phyloP scores from a whole-genome alignment of 2,113 vertebrate genomes.

The Paracanthobrama guichenoti region DNA sequence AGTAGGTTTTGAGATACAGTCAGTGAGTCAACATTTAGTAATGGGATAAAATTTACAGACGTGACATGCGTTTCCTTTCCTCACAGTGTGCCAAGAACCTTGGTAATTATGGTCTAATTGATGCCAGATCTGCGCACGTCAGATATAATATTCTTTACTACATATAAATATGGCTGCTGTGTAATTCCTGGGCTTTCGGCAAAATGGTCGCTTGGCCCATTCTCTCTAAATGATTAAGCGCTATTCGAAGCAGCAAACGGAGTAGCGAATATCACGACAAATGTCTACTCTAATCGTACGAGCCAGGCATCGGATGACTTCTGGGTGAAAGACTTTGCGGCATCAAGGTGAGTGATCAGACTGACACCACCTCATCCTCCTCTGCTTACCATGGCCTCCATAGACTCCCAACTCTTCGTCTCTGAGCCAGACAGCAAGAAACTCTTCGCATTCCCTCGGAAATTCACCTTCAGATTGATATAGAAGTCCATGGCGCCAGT shows the following conservation, averaged over 20 bases:
- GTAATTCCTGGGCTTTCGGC: neutral
- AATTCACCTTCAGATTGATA: slow-evolving; percentile 78
- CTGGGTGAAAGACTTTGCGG: neutral
- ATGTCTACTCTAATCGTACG: neutral
- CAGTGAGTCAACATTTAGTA: neutral
- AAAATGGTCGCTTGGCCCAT: slow-evolving; percentile 16
- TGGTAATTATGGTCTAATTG: neutral
- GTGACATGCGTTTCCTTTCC: neutral
- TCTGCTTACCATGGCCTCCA: slow-evolving; percentile 91
- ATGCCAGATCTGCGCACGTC: neutral
- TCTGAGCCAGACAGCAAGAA: slow-evolving; percentile 84
- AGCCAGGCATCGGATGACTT: neutral
- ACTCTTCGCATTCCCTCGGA: slow-evolving; percentile 76
- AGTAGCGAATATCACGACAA: neutral
- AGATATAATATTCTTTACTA: neutral
- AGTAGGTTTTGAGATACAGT: neutral
- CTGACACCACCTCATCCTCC: neutral
- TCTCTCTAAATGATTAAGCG: neutral
- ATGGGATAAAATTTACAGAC: neutral
- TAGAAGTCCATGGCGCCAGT: slow-evolving; percentile 70
- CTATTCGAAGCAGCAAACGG: neutral
- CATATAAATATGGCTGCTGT: slow-evolving; percentile 8
- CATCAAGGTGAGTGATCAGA: slow-evolving; percentile 43
- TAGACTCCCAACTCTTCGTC: slow-evolving; percentile 88
- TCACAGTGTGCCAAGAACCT: neutral